Conservation (phyloP, 1,140 invertebrate species). For the Drosophila novamexicana region DNA sequence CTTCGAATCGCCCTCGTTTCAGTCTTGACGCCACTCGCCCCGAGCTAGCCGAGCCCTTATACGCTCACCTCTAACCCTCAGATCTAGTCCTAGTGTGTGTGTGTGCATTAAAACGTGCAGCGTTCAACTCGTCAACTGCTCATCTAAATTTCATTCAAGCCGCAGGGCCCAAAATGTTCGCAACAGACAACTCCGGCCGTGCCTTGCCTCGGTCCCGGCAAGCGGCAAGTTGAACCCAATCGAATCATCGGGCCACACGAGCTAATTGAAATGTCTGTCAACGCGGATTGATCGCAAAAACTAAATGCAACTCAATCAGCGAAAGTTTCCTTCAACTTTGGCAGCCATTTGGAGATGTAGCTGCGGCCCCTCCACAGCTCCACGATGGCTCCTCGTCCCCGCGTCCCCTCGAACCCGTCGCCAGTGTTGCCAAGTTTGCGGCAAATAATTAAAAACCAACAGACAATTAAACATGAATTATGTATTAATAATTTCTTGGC, state of each 20-base stretch:
- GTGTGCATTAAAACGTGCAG: conserved; percentile 60
- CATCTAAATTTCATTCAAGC: conserved; percentile 72
- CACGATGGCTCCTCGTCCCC: not conserved
- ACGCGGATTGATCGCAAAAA: conserved; percentile 52
- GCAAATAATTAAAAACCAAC: conserved; percentile 39
- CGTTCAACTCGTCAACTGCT: conserved; percentile 72
- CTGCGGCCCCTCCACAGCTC: too few species aligned
- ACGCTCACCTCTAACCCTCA: not conserved
- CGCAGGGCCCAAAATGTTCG: conserved; percentile 56
- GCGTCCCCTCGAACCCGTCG: not conserved
- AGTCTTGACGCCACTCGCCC: not conserved
- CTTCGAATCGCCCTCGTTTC: not conserved
- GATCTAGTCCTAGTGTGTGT: conserved; percentile 6
- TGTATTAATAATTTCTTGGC: conserved; percentile 76
- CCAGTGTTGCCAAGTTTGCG: conserved; percentile 19
- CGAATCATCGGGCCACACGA: conserved; percentile 9
- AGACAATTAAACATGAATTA: conserved; percentile 80
- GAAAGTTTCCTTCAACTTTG: conserved; percentile 71
- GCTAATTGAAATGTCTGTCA: conserved; percentile 82
- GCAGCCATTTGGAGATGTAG: conserved; percentile 2
- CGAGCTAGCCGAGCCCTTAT: not conserved
- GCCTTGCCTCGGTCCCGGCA: not conserved
- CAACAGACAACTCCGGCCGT: conserved; percentile 55
- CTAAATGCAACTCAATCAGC: conserved; percentile 81
- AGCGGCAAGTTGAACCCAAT: not conserved